Base-by-base conservation (phyloP, 2,113 vertebrate genomes). In the Motacilla alba region DNA sequence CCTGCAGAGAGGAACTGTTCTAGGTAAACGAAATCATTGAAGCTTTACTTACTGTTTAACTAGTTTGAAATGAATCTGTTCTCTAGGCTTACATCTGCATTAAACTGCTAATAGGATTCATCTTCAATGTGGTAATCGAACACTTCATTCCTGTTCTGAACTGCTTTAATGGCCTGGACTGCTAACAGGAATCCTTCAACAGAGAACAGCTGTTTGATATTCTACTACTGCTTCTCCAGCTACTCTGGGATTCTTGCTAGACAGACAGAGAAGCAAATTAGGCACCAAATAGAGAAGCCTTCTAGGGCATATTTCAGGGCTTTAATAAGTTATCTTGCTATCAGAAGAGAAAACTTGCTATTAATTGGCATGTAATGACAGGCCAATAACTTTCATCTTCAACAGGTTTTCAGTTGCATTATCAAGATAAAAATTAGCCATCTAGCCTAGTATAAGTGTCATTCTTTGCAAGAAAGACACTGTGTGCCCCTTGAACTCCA, bases 1-100 rank as follows among this genome's bases (percentile, higher is more conserved):
- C 95, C 96, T 95, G 91, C 86, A 78, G 96, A 93, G 94, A 95
- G 46, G 84, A 96, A 93, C 82, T 94, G 95, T 95, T 95, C 93
- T 93, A 93, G 93, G 90, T 94, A 91, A 97, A 95, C 20, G 30
- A 79, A 93, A 89, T 89, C 78, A 69, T 72, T 90, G 87, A 87
- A 69, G 84, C 72, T 91, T 97, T 93, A 84, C 87, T 94, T 87
- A 83, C 87, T 78, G 55, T 89, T 93, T 95, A 81, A 90, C 93
- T 76, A 88, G 46, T 86, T 88, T 93, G 83, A 92, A 95, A 94
- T 69, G 50, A 83, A 90, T 89, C 86, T 85, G 77, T 86, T 96
- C 85, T 93, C 74, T 75, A 68, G 77, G 83, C 85, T 94, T 92
- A 87, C 60, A 73, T 81, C 63, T 80, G 64, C 91, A 87, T 96